Conservation (phyloP, 2,113 vertebrate species). For the Campylomormyrus numenius region DNA sequence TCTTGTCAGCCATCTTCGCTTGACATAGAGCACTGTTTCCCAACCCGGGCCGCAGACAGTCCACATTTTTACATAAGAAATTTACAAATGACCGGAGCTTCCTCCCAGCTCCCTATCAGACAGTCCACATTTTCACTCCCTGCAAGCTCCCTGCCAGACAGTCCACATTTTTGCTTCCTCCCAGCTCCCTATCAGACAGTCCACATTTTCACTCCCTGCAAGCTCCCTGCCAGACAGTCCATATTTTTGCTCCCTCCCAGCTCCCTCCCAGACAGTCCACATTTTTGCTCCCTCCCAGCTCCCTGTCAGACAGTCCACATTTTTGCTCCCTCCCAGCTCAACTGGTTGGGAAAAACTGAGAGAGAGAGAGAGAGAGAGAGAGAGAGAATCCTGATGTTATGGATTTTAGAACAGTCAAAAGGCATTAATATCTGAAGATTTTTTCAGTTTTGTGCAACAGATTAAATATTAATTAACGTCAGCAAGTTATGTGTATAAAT, state of each 20-base stretch:
- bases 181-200: no score
- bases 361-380: background rate
- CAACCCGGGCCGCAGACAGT: background rate
- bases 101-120: background rate
- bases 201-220: no score
- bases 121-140: no score
- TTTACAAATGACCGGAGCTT: background rate
- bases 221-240: no score
- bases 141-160: no score
- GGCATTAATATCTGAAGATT: background rate
- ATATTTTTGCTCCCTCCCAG: no score
- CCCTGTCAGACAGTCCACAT: no score
- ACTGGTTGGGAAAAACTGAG: background rate
- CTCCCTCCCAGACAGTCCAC: background rate
- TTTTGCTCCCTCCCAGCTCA: no score
- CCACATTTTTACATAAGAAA: background rate
- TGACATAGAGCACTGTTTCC: background rate
- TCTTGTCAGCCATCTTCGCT: background rate
- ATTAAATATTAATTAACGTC: conserved; percentile 33
- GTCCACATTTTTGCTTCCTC: no score
- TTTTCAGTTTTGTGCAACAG: conserved; percentile 17
- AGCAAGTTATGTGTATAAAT: conserved; percentile 34
- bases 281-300: background rate
- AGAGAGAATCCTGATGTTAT: background rate
- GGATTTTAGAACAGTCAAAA: background rate